These are phyloP conservation scores for Campoplex nolae DNA, from an alignment of 2,888 invertebrate species.

Conservation along the genomic window DNA sequence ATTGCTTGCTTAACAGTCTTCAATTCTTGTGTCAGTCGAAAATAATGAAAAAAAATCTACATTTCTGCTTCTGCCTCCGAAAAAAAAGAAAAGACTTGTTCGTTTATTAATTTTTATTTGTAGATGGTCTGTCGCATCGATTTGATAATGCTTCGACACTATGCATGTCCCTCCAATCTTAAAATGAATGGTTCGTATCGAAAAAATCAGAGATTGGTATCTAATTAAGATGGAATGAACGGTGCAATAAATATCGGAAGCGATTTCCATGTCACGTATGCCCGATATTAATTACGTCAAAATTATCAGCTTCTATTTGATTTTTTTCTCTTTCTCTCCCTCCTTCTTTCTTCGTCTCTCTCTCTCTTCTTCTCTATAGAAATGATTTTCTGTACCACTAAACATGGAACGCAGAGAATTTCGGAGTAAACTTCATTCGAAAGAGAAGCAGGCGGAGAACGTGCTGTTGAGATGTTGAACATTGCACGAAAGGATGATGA, in stretches of 20 bases:
- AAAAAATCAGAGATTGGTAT: background rate
- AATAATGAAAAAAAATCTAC: too few relatives aligned
- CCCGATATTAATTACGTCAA: background rate
- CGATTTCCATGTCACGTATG: slow-evolving; percentile 2
- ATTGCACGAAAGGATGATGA: slow-evolving; percentile 5
- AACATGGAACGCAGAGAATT: slow-evolving; percentile 38
- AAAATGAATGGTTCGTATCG: background rate
- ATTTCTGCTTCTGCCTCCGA: background rate
- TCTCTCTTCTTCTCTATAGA: background rate
- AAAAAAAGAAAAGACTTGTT: background rate
- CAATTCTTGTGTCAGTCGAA: background rate
- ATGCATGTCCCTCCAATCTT: background rate
- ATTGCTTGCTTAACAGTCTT: background rate
- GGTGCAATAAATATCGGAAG: background rate
- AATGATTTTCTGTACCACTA: slow-evolving; percentile 31
- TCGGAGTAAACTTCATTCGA: slow-evolving; percentile 34
- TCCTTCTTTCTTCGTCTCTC: background rate
- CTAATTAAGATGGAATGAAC: background rate
- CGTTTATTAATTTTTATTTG: background rate
- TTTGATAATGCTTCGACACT: background rate
- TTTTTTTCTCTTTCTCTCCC: background rate
- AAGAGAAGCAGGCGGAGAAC: slow-evolving; percentile 1
- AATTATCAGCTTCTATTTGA: slow-evolving; percentile 1
- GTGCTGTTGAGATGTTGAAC: slow-evolving; percentile 11
- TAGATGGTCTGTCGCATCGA: background rate